phyloP scores from a whole-genome alignment of 1,140 invertebrate species.

The Trypoxylus dichotomus region DNA sequence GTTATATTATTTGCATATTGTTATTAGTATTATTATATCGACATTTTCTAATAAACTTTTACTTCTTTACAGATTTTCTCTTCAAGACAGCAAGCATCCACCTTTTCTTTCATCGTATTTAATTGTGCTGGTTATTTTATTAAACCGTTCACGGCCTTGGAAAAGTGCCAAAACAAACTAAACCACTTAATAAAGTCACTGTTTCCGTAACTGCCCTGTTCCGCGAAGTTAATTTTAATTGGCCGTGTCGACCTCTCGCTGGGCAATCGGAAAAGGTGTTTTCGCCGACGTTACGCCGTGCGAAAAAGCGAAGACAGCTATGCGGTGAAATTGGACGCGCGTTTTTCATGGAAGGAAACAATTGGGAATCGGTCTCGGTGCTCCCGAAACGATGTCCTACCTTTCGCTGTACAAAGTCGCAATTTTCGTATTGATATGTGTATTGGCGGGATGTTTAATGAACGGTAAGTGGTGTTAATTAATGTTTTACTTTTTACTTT shows the following conservation, averaged over 20 bases:
- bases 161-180: not conserved
- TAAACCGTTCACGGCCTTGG: not conserved
- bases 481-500: too few species aligned
- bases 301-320: not conserved
- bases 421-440: not conserved
- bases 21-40: too few species aligned
- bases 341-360: not conserved
- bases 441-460: not conserved
- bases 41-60: too few species aligned
- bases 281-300: not conserved
- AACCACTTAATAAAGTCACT: too few species aligned
- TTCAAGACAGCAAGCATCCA: too few species aligned
- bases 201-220: not conserved
- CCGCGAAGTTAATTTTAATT: not conserved
- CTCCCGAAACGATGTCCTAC: not conserved
- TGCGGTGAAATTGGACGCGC: not conserved
- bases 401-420: not conserved
- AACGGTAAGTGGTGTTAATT: not conserved
- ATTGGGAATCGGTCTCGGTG: not conserved
- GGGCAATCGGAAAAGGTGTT: not conserved
- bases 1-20: too few species aligned
- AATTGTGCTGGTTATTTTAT: not conserved
- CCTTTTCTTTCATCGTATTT: too few species aligned
- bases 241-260: not conserved
- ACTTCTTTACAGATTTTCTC: too few species aligned